Percentiles rank a stretch among this genome's conserved stretches.
Evolutionary conservation across 2,113 vertebrate genomes (phyloP).

Genomic region (Paraplagusia blochii): DNA sequence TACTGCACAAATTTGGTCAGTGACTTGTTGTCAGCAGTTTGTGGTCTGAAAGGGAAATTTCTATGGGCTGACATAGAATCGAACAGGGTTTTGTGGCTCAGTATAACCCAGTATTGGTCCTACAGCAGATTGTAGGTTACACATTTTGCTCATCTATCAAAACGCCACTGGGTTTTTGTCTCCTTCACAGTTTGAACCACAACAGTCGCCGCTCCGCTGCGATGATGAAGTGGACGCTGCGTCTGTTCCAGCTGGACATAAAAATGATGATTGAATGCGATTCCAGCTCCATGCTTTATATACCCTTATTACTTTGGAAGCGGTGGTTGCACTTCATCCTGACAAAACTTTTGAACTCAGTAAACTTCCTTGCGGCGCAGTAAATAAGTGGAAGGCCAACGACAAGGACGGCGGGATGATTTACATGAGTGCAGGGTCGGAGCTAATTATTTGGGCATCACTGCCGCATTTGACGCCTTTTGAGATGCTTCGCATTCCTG

Average conservation of each 20-base stretch:
- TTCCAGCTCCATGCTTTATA: background rate
- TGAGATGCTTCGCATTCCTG: background rate
- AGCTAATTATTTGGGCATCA: constrained; percentile 19
- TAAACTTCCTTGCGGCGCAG: background rate
- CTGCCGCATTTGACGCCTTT: background rate
- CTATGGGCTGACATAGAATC: constrained; percentile 53
- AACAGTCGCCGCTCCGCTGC: constrained; percentile 26
- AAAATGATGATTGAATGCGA: constrained; percentile 1
- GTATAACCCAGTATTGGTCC: constrained; percentile 42
- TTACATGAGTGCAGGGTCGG: background rate
- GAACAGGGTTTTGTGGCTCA: constrained; percentile 52
- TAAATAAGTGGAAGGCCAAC: constrained; percentile 1
- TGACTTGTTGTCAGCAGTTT: constrained; percentile 36
- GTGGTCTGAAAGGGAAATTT: constrained; percentile 34
- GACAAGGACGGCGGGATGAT: background rate
- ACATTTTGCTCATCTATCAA: constrained; percentile 61
- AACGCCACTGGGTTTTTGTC: constrained; percentile 26
- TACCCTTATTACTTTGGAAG: background rate
- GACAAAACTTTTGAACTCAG: constrained; percentile 12
- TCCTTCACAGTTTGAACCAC: constrained; percentile 41
- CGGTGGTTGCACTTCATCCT: background rate
- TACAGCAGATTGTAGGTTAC: constrained; percentile 50
- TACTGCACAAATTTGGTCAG: constrained; percentile 30
- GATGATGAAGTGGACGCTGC: constrained; percentile 37
- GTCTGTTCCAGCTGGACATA: constrained; percentile 25